A percentile compares a stretch with the other conserved stretches of the same genome.
These are phyloP conservation scores for Bombyx mori DNA, from an alignment of 1,140 invertebrate species.

Conservation along the genomic window ASM3026992v2 NC_085121.1:12520501-12521000, in stretches of 20 bases:
- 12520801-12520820: neutral
- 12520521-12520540: constrained; percentile 3
- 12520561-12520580: constrained; percentile 3
- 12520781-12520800: neutral
- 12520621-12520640: constrained; percentile 1
- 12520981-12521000: neutral
- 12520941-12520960: neutral
- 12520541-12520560: neutral
- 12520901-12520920: neutral
- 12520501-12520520: neutral
- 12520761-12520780: neutral
- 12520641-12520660: neutral
- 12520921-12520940: neutral
- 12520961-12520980: neutral
- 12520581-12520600: neutral
- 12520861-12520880: neutral
- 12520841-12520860: neutral
- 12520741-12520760: neutral
- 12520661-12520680: neutral
- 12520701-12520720: neutral
- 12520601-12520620: neutral
- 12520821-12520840: neutral
- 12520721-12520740: neutral
- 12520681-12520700: neutral
- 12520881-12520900: neutral